Conservation (phyloP, 2,797 vertebrate genomes). For the Ctenopoma multispine region DNA sequence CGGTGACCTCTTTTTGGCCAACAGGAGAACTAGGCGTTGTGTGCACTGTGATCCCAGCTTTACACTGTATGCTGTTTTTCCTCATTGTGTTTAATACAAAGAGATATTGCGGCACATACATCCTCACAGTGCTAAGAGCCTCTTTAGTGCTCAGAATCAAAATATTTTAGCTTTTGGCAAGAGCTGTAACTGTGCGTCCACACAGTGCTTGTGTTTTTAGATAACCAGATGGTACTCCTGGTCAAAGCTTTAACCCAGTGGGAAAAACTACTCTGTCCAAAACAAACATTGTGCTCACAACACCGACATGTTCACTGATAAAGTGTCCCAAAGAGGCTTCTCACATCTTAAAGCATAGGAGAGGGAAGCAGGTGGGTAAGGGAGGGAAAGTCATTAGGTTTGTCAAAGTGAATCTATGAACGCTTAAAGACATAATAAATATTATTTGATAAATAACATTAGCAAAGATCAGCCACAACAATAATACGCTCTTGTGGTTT, state of each 20-base stretch:
- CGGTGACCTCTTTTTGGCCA: conserved; percentile 24
- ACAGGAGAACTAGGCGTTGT: background rate
- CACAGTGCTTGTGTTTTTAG: conserved; percentile 16
- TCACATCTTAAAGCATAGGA: background rate
- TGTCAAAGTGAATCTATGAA: too few species aligned
- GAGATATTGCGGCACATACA: conserved; percentile 42
- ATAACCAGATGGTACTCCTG: conserved; percentile 29
- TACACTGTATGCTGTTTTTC: conserved; percentile 19
- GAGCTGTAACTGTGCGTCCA: background rate
- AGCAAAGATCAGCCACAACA: background rate
- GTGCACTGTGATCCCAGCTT: conserved; percentile 10
- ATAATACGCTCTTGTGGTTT: too few species aligned
- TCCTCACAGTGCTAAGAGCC: conserved; percentile 16
- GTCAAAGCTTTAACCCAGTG: conserved; percentile 29
- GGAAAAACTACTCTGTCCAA: conserved; percentile 28
- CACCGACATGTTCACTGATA: conserved; percentile 28
- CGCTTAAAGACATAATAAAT: background rate
- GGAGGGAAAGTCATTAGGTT: background rate
- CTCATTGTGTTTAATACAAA: conserved; percentile 25
- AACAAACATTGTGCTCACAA: conserved; percentile 32
- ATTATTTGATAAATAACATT: background rate
- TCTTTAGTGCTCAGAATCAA: conserved; percentile 12
- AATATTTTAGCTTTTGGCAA: conserved; percentile 6
- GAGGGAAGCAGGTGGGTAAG: background rate
- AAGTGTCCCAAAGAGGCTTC: conserved; percentile 15